Conservation (phyloP, 2,888 invertebrate genomes). For the Ashinkailepas kermadecensis region DNA sequence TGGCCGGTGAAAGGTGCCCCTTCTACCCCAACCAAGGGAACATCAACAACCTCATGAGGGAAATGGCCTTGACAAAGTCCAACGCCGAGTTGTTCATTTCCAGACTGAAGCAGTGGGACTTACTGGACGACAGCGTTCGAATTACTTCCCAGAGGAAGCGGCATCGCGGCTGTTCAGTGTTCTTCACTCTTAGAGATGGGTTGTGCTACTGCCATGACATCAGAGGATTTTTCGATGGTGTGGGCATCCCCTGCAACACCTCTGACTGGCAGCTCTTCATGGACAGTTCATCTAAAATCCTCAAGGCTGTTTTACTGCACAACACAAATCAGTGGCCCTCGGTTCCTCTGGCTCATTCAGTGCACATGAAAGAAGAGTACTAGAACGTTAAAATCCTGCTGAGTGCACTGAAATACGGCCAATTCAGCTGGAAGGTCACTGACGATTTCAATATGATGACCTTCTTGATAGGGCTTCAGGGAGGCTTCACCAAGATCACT, state of each 20-base stretch:
- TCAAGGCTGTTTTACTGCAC: conserved; percentile 33
- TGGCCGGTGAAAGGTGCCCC: background rate
- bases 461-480: too few relatives aligned
- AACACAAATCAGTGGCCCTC: conserved; percentile 37
- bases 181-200: conserved; percentile 21
- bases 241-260: too few relatives aligned
- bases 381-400: conserved; percentile 36
- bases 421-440: conserved; percentile 35
- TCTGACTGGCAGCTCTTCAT: too few relatives aligned
- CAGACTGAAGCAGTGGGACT: too few relatives aligned
- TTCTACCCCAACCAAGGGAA: conserved; percentile 5
- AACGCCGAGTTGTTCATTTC: too few relatives aligned
- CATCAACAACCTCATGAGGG: background rate
- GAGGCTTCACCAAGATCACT: conserved; percentile 30
- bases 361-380: conserved; percentile 37
- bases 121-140: background rate
- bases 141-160: background rate
- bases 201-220: conserved; percentile 10
- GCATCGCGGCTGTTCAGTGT: background rate
- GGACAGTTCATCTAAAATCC: conserved; percentile 10
- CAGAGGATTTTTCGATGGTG: background rate
- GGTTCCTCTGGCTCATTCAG: conserved; percentile 38
- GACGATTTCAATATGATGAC: conserved; percentile 34
- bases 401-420: background rate
- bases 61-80: too few relatives aligned